Conservation (phyloP, 2,888 invertebrate genomes). For the Zonitis immaculata region DNA sequence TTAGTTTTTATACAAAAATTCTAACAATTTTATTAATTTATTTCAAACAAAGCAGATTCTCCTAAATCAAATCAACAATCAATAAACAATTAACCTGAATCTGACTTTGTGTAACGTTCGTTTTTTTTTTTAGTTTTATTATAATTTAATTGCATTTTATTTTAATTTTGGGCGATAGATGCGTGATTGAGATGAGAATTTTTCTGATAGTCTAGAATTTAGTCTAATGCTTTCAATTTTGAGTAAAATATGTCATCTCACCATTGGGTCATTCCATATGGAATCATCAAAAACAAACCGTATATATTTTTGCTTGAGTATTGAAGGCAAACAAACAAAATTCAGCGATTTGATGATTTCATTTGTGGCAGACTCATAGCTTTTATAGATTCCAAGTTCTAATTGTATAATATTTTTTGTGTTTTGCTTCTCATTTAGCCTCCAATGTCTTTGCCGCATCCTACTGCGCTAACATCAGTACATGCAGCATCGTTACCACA, state of each 20-base stretch:
- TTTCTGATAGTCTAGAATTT: constrained; percentile 34
- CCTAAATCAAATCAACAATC: no score
- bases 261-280: no score
- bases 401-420: neutral
- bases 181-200: constrained; percentile 26
- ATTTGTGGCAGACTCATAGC: no score
- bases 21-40: constrained; percentile 7
- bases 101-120: constrained; percentile 5
- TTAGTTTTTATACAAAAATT: constrained; percentile 46
- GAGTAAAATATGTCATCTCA: no score
- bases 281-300: no score
- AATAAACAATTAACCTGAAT: no score
- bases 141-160: constrained; percentile 6
- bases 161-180: constrained; percentile 13
- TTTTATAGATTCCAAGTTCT: no score
- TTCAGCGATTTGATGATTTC: no score
- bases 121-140: neutral
- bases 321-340: no score
- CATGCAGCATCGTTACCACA: constrained; percentile 73
- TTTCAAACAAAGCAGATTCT: constrained; percentile 11
- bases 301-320: no score
- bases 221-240: constrained; percentile 18
- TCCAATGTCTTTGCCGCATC: constrained; percentile 58
- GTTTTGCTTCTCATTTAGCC: constrained; percentile 43
- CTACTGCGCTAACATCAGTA: constrained; percentile 64